Base-by-base conservation (phyloP, 2,888 invertebrate genomes). In the Spatulosminthurus flaviceps region DNA sequence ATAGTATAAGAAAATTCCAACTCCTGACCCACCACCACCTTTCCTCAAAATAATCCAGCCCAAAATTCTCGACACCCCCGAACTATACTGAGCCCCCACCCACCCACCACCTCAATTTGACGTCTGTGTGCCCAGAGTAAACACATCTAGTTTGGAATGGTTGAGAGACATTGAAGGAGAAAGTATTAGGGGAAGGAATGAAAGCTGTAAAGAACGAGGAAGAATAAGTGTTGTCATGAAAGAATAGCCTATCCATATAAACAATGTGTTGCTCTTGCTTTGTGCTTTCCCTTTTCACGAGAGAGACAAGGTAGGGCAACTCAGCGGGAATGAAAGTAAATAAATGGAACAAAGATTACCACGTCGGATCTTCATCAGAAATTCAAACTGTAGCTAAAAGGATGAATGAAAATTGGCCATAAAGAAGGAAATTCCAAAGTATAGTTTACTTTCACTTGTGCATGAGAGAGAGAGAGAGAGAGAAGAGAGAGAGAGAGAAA, bases 271-370 rank as follows among this genome's bases (percentile, higher is more conserved):
- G 51, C 51, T 51, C 51, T 51, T 51, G 9, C 51, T 51, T 51
- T 51, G 51, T 51, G 51, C 51, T 51, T 51, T 51, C 51, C 9
- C 51, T n/a, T n/a, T n/a, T n/a, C n/a, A n/a, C n/a, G n/a, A n/a
- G n/a, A n/a, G 51, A 51, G 51, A 51, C 51, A 51, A 51, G 51
- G 51, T 51, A 51, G 51, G 51, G 51, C 51, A 51, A 51, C 51
- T 51, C 51, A 51, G 51, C 51, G 16, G 51, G 51, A 51, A 51
- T n/a, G 51, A 51, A 51, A 51, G 51, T 51, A 51, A 51, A 51
- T 51, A 51, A 51, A 51, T 51, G 51, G 51, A 51, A 51, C 51
- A 51, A 51, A 51, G 51, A 51, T 51, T 51, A 51, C 51, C 51
- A n/a, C 51, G 51, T 51, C 51, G 51, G 51, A 51, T 51, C 51